These are phyloP conservation scores for Littorina saxatilis DNA, from an alignment of 1,140 invertebrate species.

Conservation along the genomic window DNA sequence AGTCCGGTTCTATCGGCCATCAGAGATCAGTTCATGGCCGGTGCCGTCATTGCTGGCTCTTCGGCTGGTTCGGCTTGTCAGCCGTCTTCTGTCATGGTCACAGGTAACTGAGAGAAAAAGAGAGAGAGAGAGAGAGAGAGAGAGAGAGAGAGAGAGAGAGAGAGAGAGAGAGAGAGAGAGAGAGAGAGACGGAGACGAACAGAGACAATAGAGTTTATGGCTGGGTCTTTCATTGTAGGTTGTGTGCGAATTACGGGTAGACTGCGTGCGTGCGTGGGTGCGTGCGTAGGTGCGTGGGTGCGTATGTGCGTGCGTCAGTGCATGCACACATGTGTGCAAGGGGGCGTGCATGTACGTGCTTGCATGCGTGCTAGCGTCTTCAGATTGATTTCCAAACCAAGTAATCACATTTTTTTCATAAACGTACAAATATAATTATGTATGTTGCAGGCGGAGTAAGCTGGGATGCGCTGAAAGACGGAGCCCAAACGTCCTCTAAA, in stretches of 20 bases:
- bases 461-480: conserved; percentile 56
- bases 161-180: not conserved
- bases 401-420: too few relatives aligned
- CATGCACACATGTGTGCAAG: not conserved
- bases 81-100: conserved; percentile 60
- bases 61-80: conserved; percentile 66
- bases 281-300: not conserved
- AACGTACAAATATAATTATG: too few relatives aligned
- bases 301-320: not conserved
- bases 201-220: not conserved
- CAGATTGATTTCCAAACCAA: too few relatives aligned
- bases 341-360: not conserved
- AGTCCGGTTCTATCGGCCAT: conserved; percentile 59
- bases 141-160: not conserved
- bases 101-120: conserved; percentile 46
- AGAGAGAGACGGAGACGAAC: too few relatives aligned
- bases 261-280: not conserved
- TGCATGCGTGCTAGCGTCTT: not conserved
- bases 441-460: conserved; percentile 55
- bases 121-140: conserved; percentile 3
- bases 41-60: conserved; percentile 64
- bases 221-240: not conserved
- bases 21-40: conserved; percentile 48
- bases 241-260: not conserved
- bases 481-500: conserved; percentile 35